Evolutionary conservation across 1,140 invertebrate genomes (phyloP), one percentile per base, ranked within the genome.

Genomic region (Sipha flava): DNA sequence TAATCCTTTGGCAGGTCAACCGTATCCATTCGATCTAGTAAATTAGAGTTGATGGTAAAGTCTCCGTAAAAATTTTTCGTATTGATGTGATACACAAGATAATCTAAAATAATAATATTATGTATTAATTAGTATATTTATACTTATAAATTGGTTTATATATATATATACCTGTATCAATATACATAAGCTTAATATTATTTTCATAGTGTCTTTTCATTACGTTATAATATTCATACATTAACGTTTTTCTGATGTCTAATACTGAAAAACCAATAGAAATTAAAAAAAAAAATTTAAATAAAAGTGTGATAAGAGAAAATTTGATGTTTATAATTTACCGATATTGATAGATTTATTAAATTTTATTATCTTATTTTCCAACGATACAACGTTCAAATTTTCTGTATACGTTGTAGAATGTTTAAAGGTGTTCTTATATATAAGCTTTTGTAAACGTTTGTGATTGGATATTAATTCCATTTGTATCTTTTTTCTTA

Each of bases 401-500:
- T 81, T 81, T 29, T 81, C 77, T 81, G 64, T 43, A n/a, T n/a
- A n/a, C n/a, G n/a, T n/a, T n/a, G n/a, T n/a, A n/a, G n/a, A n/a
- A n/a, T n/a, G n/a, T n/a, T 80, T 43, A 72, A 82, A 83, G n/a
- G 21, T 80, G 18, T 80, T 72, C 21, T 81, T 79, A 4, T 26
- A 29, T 52, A 81, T 62, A 23, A 82, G 37, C 66, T 80, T 81
- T 54, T 40, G 3, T 16, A 21, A 18, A 40, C 66, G 12, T 26
- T 4, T 66, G 9, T 26, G n/a, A 81, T 83, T 81, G 31, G 40
- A 79, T 1, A 79, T 72, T 31, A 85, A 70, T 80, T 80, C 73
- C 9, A 86, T 72, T 82, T 85, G 79, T 40, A 81, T 52, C 81
- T 83, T 79, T 68, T 86, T 85, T 80, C 83, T 4, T 4, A 52